These are phyloP conservation scores for Psammodynastes pulverulentus DNA, from an alignment of 2,113 vertebrate species.

Conservation along the genomic window DNA sequence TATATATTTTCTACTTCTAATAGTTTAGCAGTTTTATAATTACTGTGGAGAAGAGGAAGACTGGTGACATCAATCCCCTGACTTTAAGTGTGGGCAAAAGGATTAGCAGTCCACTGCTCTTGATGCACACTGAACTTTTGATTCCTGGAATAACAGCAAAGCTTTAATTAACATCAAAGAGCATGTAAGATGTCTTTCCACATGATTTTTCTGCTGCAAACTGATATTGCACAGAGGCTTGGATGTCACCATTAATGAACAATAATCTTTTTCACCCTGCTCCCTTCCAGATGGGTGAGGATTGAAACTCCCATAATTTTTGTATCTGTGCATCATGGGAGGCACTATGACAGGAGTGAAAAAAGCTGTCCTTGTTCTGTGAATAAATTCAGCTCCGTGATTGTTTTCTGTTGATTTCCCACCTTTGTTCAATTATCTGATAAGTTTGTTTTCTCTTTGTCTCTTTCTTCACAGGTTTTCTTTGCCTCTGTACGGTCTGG, in stretches of 20 bases:
- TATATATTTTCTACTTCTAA: neutral
- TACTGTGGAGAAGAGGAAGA: neutral
- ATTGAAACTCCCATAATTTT: neutral
- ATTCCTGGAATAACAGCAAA: neutral
- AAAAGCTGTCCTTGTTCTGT: neutral
- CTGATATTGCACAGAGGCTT: neutral
- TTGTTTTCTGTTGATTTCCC: neutral
- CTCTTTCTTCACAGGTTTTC: constrained; percentile 80
- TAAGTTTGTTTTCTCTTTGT: neutral
- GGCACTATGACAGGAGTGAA: neutral
- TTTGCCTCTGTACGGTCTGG: constrained; percentile 96
- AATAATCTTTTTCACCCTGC: neutral
- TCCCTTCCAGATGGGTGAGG: neutral
- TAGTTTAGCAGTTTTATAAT: accelerated
- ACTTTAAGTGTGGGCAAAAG: neutral
- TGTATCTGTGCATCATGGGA: neutral
- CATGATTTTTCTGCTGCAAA: neutral
- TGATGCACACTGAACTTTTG: neutral
- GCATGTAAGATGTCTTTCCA: neutral
- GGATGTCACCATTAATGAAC: neutral
- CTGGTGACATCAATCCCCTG: neutral
- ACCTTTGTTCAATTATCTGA: neutral
- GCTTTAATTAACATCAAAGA: neutral
- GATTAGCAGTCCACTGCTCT: neutral
- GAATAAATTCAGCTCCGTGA: neutral